Evolutionary conservation across 1,140 invertebrate species (phyloP).

Genomic region (Triops longicaudatus): DNA sequence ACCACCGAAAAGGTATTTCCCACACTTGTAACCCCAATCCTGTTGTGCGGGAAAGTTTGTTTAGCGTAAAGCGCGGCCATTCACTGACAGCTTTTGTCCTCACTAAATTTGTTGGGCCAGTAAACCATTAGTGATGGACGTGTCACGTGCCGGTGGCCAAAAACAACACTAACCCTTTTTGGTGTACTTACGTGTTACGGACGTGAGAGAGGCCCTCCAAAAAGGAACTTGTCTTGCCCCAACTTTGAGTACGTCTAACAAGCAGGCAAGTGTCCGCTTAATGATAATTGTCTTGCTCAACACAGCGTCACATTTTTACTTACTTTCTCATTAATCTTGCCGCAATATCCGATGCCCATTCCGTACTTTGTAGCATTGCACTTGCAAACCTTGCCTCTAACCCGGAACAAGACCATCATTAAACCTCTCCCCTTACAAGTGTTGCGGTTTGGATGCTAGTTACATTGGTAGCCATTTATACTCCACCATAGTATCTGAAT

Average conservation of each 20-base stretch:
- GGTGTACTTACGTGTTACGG: not conserved
- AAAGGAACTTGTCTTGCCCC: not conserved
- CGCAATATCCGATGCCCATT: not conserved
- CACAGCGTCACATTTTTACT: constrained; percentile 3
- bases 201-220: constrained; percentile 1
- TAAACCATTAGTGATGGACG: constrained; percentile 12
- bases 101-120: not conserved
- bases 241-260: not conserved
- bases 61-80: not conserved
- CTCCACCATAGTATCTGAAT: not conserved
- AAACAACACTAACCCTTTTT: constrained; percentile 1
- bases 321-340: not conserved
- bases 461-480: not conserved
- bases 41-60: constrained; percentile 11
- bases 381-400: not conserved
- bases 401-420: not conserved
- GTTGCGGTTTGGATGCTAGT: not conserved
- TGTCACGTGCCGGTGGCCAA: constrained; percentile 13
- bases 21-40: not conserved
- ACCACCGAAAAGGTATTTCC: not conserved
- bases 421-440: not conserved
- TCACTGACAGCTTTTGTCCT: constrained; percentile 12
- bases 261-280: constrained; percentile 2
- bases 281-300: constrained; percentile 12
- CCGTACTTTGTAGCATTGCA: not conserved